Conservation (phyloP, 1,140 invertebrate species). For the Drosophila setifemur region DNA sequence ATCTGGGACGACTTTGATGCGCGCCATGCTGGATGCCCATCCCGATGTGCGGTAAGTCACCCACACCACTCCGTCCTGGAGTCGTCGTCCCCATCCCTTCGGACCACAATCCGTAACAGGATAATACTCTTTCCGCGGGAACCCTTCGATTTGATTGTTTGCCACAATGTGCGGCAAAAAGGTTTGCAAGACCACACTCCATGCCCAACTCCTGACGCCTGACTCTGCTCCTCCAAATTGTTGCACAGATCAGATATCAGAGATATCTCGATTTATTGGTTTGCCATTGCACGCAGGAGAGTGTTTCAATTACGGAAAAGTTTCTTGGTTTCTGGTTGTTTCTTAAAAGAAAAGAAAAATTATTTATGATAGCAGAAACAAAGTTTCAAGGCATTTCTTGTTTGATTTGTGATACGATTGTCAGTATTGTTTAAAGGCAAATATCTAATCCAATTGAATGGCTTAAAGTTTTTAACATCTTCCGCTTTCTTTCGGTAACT, state of each 20-base stretch:
- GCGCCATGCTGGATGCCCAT: conserved; percentile 99
- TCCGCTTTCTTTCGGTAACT: too few relatives aligned
- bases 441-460: too few relatives aligned
- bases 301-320: too few relatives aligned
- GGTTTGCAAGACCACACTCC: neutral
- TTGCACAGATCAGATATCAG: conserved; percentile 5
- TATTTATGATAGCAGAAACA: too few relatives aligned
- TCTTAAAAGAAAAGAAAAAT: too few relatives aligned
- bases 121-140: conserved; percentile 16
- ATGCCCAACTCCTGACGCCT: neutral
- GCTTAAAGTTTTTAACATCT: too few relatives aligned
- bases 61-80: neutral
- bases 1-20: conserved; percentile 97
- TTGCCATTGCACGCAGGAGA: conserved; percentile 1
- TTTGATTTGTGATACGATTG: too few relatives aligned
- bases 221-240: neutral
- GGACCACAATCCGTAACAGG: conserved; percentile 4
- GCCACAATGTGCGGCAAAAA: conserved; percentile 9
- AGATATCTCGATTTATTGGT: neutral
- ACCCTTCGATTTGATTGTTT: conserved; percentile 40
- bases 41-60: conserved; percentile 92
- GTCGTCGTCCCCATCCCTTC: neutral
- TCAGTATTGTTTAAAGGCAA: too few relatives aligned
- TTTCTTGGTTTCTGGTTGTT: too few relatives aligned
- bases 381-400: too few relatives aligned